phyloP scores from a whole-genome alignment of 1,140 invertebrate species.

The Galleria mellonella region DNA sequence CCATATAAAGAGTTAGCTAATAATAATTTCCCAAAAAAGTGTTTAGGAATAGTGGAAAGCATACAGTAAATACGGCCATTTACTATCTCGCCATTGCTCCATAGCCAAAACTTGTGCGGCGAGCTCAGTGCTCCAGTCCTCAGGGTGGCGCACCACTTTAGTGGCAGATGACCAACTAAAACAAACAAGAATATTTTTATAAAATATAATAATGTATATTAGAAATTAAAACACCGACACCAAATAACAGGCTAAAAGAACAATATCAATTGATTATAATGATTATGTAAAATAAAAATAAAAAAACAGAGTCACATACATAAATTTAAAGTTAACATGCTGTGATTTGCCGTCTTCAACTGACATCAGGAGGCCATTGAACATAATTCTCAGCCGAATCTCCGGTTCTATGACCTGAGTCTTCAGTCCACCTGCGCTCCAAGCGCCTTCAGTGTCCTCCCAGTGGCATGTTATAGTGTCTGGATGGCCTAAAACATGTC shows the following conservation, averaged over 20 bases:
- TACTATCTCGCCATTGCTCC: constrained; percentile 69
- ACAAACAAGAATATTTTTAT: constrained; percentile 15
- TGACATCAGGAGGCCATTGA: constrained; percentile 76
- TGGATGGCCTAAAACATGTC: constrained; percentile 27
- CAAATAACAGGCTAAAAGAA: too few relatives aligned
- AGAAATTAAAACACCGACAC: too few relatives aligned
- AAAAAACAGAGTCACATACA: constrained; percentile 27
- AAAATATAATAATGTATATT: too few relatives aligned
- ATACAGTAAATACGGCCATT: constrained; percentile 54
- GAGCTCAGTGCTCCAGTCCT: constrained; percentile 66
- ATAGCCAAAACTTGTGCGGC: constrained; percentile 73
- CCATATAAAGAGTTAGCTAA: too few relatives aligned
- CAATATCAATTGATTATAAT: too few relatives aligned
- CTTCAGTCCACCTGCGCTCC: constrained; percentile 75
- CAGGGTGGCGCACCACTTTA: constrained; percentile 62
- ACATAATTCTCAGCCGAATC: constrained; percentile 74
- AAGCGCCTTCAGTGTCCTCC: constrained; percentile 37
- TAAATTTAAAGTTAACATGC: constrained; percentile 67
- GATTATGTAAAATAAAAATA: too few relatives aligned
- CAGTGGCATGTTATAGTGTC: constrained; percentile 39
- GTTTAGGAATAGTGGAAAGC: constrained; percentile 3
- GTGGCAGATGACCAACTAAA: constrained; percentile 76
- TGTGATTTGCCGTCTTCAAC: constrained; percentile 45
- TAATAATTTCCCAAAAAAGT: too few relatives aligned
- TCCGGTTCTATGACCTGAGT: constrained; percentile 74